Evolutionary conservation across 2,797 vertebrate genomes (phyloP).

Genomic region (Cynopterus sphinx): DNA sequence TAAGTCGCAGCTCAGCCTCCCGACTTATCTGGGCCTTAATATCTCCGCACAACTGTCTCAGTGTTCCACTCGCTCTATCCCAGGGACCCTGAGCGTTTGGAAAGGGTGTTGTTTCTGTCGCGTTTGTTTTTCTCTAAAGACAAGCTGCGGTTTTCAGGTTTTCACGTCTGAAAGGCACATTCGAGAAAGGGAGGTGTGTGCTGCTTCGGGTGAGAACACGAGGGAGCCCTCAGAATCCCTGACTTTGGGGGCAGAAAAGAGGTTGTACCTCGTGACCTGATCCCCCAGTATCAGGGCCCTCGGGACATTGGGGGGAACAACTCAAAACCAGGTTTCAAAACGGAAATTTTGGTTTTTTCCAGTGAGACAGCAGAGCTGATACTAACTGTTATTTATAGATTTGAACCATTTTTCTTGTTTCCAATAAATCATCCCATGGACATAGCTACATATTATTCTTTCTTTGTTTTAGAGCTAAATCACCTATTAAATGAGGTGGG

Average conservation of each 20-base stretch:
- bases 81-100: neutral
- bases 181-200: neutral
- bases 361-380: neutral
- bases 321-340: neutral
- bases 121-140: neutral
- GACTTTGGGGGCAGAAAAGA: neutral
- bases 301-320: neutral
- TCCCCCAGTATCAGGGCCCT: neutral
- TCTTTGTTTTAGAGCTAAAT: conserved; percentile 51
- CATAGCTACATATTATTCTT: neutral
- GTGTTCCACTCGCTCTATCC: neutral
- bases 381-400: conserved; percentile 7
- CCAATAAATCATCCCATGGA: neutral
- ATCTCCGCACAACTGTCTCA: neutral
- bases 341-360: neutral
- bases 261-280: neutral
- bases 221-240: neutral
- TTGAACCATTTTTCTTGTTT: conserved; percentile 48
- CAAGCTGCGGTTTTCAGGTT: neutral
- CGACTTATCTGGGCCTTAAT: neutral
- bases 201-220: neutral
- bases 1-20: neutral
- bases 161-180: neutral
- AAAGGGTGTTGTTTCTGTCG: neutral
- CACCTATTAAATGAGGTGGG: neutral